Evolutionary conservation across 2,888 invertebrate species (phyloP), one percentile per base, ranked within the genome.

Genomic region (Platynereis dumerilii): DNA sequence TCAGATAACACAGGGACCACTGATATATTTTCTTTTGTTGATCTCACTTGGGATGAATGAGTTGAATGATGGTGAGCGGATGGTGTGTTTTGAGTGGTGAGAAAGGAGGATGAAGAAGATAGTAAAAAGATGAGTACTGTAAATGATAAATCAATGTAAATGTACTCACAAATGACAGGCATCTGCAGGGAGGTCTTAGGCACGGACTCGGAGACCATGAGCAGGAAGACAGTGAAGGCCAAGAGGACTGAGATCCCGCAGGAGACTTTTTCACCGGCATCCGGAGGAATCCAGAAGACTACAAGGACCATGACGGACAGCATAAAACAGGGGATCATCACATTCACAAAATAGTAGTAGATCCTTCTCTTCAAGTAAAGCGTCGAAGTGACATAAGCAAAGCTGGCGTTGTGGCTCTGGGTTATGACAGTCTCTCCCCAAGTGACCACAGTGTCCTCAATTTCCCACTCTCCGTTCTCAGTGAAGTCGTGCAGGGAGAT

Each of bases 201-300:
- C 45, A 62, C 62, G 1, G 56, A 45, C 29, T 62, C 62, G 2
- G 62, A 56, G 2, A 62, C 57, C 62, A 62, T 62, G 44, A 62
- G 57, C 22, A 62, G 57, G 48, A 62, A 62, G n/a, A 62, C 62
- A 2, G 62, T 57, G 57, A 62, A 62, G 62, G 62, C 62, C 5
- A 62, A 45, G 34, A 62, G 26, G 56, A 62, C 62, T 12, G 62
- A 62, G 27, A 62, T 62, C 12, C 62, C 62, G 28, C 56, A 56
- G 44, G 62, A 57, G 10, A 62, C 56, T 27, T 62, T 62, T 45
- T 62, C 62, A 15, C 62, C 62, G 5, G 57, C 62, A 24, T 62
- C 62, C 17, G 62, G 62, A 1, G 62, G 62, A 7, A 62, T 15
- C 15, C 62, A 62, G 62, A 62, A 62, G 29, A 48, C 24, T 44